A percentile compares a stretch with the other conserved stretches of the same genome.
These are phyloP conservation scores for Drosophila yakuba DNA, from an alignment of 1,140 invertebrate genomes.

Conservation along the genomic window DNA sequence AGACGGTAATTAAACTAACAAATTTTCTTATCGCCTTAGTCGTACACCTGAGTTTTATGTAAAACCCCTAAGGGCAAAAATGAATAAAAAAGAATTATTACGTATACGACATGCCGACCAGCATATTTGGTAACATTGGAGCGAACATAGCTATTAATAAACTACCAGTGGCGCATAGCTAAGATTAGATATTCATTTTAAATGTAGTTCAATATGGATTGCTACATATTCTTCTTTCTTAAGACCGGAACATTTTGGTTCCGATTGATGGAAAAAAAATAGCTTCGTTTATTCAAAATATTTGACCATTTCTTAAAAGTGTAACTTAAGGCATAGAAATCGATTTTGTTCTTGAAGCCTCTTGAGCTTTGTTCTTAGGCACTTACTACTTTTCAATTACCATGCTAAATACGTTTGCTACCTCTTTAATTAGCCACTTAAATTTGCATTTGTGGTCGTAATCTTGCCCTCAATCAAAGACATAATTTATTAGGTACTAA, in stretches of 20 bases:
- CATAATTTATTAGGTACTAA: conserved; percentile 52
- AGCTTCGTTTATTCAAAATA: too few relatives aligned
- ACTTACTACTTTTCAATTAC: background rate
- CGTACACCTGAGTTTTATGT: background rate
- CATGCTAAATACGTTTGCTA: background rate
- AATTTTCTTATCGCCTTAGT: background rate
- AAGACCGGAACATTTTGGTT: background rate
- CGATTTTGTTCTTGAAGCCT: background rate
- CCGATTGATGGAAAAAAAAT: background rate
- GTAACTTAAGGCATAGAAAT: too few relatives aligned
- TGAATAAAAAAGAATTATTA: background rate
- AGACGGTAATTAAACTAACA: conserved; percentile 50
- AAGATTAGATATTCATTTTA: background rate
- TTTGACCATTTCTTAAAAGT: too few relatives aligned
- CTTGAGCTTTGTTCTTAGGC: background rate
- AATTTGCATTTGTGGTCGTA: conserved; percentile 36
- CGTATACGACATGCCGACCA: conserved; percentile 3
- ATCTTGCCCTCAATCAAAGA: conserved; percentile 26
- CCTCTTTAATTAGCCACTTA: conserved; percentile 20
- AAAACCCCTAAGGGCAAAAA: too few relatives aligned
- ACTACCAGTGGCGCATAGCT: background rate
- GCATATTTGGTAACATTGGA: background rate
- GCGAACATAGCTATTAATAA: background rate
- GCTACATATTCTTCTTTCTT: background rate
- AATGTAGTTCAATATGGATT: background rate